Percentiles rank a stretch among this genome's conserved stretches.
Evolutionary conservation across 2,797 vertebrate species (phyloP).

Genomic region (Pantherophis alleghaniensis): DNA sequence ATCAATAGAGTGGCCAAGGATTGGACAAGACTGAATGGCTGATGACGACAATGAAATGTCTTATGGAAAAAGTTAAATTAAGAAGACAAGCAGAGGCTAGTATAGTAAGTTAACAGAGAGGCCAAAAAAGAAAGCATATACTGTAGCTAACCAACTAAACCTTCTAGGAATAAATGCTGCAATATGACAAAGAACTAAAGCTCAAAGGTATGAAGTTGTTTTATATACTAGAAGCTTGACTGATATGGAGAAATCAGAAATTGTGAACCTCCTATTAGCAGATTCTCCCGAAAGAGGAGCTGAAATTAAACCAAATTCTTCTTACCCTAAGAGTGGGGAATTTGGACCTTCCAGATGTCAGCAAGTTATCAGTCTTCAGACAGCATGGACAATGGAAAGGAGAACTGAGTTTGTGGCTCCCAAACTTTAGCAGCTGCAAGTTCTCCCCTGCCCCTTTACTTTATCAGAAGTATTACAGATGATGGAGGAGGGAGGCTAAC

Average conservation of each 20-base stretch:
- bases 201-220: background rate
- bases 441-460: background rate
- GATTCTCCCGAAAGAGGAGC: background rate
- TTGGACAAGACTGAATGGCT: no score
- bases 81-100: background rate
- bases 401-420: background rate
- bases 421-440: background rate
- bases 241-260: background rate
- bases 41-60: background rate
- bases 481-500: background rate
- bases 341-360: background rate
- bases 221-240: background rate
- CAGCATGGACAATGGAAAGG: background rate
- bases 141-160: background rate
- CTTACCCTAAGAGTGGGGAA: background rate
- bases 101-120: background rate
- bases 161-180: background rate
- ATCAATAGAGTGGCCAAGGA: no score
- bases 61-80: background rate
- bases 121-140: background rate
- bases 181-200: background rate
- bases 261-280: background rate
- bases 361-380: background rate
- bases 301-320: background rate
- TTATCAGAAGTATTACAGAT: background rate